Conservation (phyloP, 92 coral and sea anemone genomes). For the Phenganax subtilis region DNA sequence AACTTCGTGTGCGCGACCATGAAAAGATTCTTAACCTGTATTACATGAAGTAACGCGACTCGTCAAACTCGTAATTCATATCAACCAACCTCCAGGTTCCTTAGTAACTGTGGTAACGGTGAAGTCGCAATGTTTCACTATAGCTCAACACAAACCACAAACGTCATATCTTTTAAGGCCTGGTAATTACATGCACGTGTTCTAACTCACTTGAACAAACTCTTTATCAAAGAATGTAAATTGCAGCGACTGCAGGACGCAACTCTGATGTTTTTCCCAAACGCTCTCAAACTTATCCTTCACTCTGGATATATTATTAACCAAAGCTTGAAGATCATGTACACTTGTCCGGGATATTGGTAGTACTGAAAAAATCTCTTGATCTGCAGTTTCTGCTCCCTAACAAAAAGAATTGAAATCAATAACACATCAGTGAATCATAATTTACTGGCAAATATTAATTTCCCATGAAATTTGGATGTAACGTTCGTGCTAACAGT, state of each 20-base stretch:
- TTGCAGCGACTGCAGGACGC: slow-evolving; percentile 73
- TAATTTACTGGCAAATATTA: no score
- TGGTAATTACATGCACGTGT: neutral
- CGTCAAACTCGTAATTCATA: neutral
- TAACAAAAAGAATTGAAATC: neutral
- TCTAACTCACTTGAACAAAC: slow-evolving; percentile 54
- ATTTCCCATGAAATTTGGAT: no score
- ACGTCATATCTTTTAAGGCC: neutral
- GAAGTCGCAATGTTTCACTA: no score
- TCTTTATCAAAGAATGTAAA: slow-evolving; percentile 81
- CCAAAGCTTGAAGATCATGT: slow-evolving; percentile 62
- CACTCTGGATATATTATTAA: slow-evolving; percentile 53
- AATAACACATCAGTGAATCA: neutral
- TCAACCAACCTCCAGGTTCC: neutral
- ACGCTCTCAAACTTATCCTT: slow-evolving; percentile 56
- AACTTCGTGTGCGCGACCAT: slow-evolving; percentile 61
- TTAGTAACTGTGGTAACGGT: no score
- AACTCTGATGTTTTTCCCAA: slow-evolving; percentile 68
- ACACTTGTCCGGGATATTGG: slow-evolving; percentile 76
- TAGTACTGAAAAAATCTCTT: neutral
- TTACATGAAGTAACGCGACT: neutral
- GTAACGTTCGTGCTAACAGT: no score
- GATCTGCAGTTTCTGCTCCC: slow-evolving; percentile 12
- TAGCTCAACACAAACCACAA: neutral
- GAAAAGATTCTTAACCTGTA: slow-evolving; percentile 68